Base-by-base conservation (phyloP, 2,113 vertebrate species). In the Gobiocypris rarus region DNA sequence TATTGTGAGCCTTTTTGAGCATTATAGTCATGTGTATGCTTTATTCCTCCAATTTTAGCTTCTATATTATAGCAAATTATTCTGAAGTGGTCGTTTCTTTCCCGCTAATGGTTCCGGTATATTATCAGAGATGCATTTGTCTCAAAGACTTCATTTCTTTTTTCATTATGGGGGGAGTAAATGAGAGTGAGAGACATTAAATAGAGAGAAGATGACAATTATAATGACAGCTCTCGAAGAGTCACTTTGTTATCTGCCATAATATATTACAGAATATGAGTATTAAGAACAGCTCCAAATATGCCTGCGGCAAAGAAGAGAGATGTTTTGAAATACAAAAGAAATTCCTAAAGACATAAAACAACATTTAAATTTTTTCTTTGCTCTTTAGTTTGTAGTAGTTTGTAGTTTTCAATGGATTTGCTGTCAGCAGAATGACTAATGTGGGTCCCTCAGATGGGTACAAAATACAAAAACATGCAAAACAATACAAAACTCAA, bases 161-260 rank as follows among this genome's bases (percentile, higher is more conserved):
- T 83, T 50, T 75, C 70, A 48, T 75, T 45, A 63, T 26, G 3
- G 56, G 24, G 69, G 70, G 17, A 61, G 17, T 19, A 26, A 78
- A 56, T 56, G 83, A 84, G 31, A 83, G 69, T 31, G 24, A 75
- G 70, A 83, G 56, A 11, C 28, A 75, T 13, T 26, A 4, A 14
- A 45, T 8, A 15, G 67, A 79, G 52, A 70, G 52, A 61, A 28
- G 28, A 54, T 26, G 74, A 56, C 54, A 77, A 56, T 70, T 31
- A 19, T 69, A 69, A 52, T 52, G 83, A 78, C 10, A 52, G 38
- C 22, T 14, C 65, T 69, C n/a, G 19, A 69, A 45, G 56, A 78
- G 58, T 31, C 80, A 56, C 80, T 69, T 56, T 52, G 17, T 80
- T 8, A 17, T 50, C 77, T 82, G 17, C 45, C 31, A 22, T 54